A percentile compares a stretch with the other conserved stretches of the same genome.
Conservation (phyloP, 2,797 vertebrate species). For the Megaceryle alcyon region DNA sequence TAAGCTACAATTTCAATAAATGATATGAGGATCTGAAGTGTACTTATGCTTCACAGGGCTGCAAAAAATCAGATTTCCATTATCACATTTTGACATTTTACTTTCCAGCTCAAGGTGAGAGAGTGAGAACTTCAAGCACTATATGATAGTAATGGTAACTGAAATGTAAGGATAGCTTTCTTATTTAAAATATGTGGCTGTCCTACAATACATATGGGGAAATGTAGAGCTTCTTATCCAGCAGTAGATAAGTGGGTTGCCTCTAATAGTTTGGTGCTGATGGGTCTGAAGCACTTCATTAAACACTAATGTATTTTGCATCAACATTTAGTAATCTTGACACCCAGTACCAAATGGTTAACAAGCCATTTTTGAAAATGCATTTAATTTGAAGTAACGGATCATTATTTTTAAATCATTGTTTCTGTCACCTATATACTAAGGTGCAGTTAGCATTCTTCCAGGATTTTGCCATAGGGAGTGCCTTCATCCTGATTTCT, state of each 20-base stretch:
- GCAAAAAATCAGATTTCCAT: slow-evolving; percentile 20
- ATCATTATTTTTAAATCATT: not conserved
- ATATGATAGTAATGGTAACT: slow-evolving; percentile 12
- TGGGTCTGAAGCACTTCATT: slow-evolving; percentile 37
- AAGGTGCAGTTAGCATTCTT: not conserved
- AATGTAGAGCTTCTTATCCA: slow-evolving; percentile 10
- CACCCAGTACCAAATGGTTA: slow-evolving; percentile 1
- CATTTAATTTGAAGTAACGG: not conserved
- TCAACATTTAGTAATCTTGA: slow-evolving; percentile 17
- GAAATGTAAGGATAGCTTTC: not conserved
- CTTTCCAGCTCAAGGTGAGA: slow-evolving; percentile 39
- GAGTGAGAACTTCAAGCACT: slow-evolving; percentile 44
- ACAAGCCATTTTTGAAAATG: not conserved
- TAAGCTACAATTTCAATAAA: slow-evolving; percentile 58
- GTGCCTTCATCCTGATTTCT: not conserved
- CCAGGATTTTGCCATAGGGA: not conserved
- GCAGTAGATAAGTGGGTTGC: slow-evolving; percentile 17
- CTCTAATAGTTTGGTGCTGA: slow-evolving; percentile 41
- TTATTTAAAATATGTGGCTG: not conserved
- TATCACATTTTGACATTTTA: slow-evolving; percentile 57
- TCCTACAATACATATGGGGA: not conserved
- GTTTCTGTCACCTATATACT: not conserved
- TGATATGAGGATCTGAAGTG: slow-evolving; percentile 41
- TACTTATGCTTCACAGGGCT: slow-evolving; percentile 33
- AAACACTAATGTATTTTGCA: slow-evolving; percentile 36